Evolutionary conservation across 2,888 invertebrate species (phyloP), one percentile per base, ranked within the genome.

Genomic region (Drosophila kanekoi): DNA sequence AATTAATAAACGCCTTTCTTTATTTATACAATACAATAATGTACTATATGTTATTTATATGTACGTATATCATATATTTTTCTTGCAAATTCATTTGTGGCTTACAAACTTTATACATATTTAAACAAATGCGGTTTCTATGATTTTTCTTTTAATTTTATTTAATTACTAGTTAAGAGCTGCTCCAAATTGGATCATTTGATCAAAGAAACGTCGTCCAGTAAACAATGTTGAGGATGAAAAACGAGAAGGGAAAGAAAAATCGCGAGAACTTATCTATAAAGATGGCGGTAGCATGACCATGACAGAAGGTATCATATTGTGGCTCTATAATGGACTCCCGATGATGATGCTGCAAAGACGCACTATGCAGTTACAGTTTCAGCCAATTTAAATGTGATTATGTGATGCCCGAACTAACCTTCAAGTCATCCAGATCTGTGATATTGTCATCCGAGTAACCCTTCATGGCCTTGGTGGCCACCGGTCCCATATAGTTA

Each of bases 171-270:
- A n/a, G 16, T 47, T 28, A 43, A 38, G 14, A 51, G 35, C 35
- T 43, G 33, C 45, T 37, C 13, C 16, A 43, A 18, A 28, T 35
- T 53, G 49, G 57, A 73, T 92, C 92, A 28, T 35, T 53, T 48
- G 57, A 73, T 92, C 92, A 93, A 53, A 95, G 93, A 92, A 97
- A 97, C 68, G 96, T 97, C 82, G 96, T 96, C 97, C 97, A 97
- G 91, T 97, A 97, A 13, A 96, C 96, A 75, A 97, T 95, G 91
- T 97, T 97, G n/a, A 97, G 93, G 89, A 97, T 96, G 86, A 97
- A 95, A 93, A 97, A 97, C 4, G 97, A 96, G 91, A 97, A 96
- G 0, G 97, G 97, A 82, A 97, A 97, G 93, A 97, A 97, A 93
- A 97, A 96, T 87, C 97, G 94, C 49, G 97, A 97, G 92, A 97